A percentile compares a stretch with the other conserved stretches of the same genome.
phyloP scores from a whole-genome alignment of 1,140 invertebrate species.

The Atta colombica region DNA sequence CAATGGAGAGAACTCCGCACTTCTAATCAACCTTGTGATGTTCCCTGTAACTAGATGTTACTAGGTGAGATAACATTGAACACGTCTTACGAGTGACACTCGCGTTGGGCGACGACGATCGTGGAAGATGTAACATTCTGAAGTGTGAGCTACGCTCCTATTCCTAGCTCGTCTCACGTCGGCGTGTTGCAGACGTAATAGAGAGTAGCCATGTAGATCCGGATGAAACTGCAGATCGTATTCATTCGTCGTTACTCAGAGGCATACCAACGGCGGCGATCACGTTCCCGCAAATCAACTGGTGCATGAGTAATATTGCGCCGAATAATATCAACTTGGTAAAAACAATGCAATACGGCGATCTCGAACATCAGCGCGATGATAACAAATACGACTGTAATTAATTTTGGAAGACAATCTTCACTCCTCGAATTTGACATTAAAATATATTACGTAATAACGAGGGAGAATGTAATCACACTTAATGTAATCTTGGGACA shows the following conservation, averaged over 20 bases:
- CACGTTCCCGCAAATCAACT: constrained; percentile 46
- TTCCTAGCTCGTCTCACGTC: constrained; percentile 56
- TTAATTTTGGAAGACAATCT: constrained; percentile 18
- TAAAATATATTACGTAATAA: not conserved
- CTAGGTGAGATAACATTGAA: constrained; percentile 59
- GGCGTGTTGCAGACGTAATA: constrained; percentile 59
- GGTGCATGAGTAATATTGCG: constrained; percentile 46
- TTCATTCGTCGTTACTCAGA: constrained; percentile 54
- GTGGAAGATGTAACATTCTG: constrained; percentile 59
- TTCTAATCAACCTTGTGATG: constrained; percentile 54
- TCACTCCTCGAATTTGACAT: not conserved
- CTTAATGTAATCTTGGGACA: too few relatives aligned
- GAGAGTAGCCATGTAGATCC: constrained; percentile 50
- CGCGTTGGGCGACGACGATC: not conserved
- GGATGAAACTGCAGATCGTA: constrained; percentile 68
- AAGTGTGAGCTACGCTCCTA: constrained; percentile 56
- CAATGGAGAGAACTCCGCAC: constrained; percentile 15
- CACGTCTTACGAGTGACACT: constrained; percentile 45
- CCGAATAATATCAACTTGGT: constrained; percentile 23
- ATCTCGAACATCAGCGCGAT: not conserved
- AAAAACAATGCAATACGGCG: constrained; percentile 33
- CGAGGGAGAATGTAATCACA: too few relatives aligned
- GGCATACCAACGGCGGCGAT: constrained; percentile 32
- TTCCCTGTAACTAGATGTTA: constrained; percentile 42
- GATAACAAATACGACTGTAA: constrained; percentile 1